Evolutionary conservation across 2,888 invertebrate species (phyloP).

Genomic region (Sinhomidia bicolor): DNA sequence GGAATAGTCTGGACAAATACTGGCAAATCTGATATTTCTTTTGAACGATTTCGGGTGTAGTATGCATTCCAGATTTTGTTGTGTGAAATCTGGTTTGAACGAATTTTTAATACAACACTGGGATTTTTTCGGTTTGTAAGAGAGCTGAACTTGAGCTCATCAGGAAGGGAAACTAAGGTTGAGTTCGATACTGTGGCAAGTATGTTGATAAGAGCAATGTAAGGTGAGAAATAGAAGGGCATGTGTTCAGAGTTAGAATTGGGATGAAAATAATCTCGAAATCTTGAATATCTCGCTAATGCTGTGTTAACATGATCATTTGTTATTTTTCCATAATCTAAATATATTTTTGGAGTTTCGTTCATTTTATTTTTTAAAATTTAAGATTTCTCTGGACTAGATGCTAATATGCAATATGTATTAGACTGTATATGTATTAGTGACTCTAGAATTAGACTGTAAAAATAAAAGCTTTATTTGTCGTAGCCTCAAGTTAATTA

Average conservation of each 20-base stretch:
- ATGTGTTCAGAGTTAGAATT: background rate
- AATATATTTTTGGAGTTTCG: too few relatives aligned
- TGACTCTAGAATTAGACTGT: too few relatives aligned
- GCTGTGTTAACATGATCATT: background rate
- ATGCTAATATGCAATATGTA: too few relatives aligned
- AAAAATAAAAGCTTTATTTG: too few relatives aligned
- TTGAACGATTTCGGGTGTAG: background rate
- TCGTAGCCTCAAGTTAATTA: too few relatives aligned
- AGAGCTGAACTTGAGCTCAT: background rate
- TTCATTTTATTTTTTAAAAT: too few relatives aligned
- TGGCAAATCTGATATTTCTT: background rate
- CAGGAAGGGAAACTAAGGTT: background rate
- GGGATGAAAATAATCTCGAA: background rate
- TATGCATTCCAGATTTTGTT: background rate
- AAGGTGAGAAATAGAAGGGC: background rate
- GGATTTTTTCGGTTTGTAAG: too few relatives aligned
- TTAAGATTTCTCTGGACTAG: too few relatives aligned
- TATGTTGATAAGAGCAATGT: background rate
- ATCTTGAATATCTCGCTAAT: background rate
- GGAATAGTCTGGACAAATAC: background rate
- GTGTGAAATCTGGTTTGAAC: background rate
- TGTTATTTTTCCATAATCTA: too few relatives aligned
- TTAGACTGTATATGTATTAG: too few relatives aligned
- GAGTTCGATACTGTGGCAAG: background rate
- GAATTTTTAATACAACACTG: background rate